phyloP scores from a whole-genome alignment of 2,797 vertebrate species.

The Garrulus glandarius region DNA sequence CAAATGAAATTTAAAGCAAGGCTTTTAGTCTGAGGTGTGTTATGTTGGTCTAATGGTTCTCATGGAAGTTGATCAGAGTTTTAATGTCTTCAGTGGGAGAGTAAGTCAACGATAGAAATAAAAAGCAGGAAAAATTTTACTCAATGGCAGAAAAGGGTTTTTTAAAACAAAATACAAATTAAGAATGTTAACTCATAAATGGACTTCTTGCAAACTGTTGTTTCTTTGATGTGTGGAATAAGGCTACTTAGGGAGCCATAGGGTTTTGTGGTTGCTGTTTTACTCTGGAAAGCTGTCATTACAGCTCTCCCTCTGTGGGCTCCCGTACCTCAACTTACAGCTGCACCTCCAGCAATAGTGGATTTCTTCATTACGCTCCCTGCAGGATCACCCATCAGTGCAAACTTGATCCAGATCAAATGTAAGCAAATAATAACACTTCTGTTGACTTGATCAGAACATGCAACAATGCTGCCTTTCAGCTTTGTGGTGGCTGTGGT shows the following conservation, averaged over 20 bases:
- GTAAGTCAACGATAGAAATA: background rate
- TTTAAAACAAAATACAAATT: background rate
- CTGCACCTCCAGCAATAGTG: background rate
- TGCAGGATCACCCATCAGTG: background rate
- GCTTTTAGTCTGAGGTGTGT: background rate
- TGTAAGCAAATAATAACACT: slow-evolving; percentile 1
- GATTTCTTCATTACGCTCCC: background rate
- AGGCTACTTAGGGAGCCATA: background rate
- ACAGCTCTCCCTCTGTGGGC: background rate
- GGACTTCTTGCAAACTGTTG: background rate
- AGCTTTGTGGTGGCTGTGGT: background rate
- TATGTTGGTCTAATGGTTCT: background rate
- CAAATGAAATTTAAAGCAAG: background rate
- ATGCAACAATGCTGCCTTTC: slow-evolving; percentile 20
- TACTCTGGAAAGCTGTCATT: background rate
- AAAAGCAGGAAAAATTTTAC: background rate
- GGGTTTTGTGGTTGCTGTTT: background rate
- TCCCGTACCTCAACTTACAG: background rate
- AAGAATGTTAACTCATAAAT: background rate
- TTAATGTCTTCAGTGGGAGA: background rate
- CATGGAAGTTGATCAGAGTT: background rate
- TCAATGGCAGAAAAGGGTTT: background rate
- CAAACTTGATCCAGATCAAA: background rate
- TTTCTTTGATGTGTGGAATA: background rate
- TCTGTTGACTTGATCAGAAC: background rate